These are phyloP conservation scores for Neodon shergylaensis DNA, from an alignment of 2,113 vertebrate species.

Conservation along the genomic window DNA sequence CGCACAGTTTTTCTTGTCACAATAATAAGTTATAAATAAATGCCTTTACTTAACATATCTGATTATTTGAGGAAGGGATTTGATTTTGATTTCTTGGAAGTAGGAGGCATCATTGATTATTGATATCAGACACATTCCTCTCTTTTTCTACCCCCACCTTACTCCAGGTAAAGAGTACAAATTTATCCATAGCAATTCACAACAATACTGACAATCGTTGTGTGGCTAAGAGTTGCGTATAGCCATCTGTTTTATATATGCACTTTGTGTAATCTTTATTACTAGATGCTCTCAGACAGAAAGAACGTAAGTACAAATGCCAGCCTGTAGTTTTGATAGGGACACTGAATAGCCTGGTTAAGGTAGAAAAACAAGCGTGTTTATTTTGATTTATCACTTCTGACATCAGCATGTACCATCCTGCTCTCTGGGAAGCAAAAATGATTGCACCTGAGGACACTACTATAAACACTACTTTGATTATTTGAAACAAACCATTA, in stretches of 20 bases:
- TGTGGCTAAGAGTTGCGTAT: constrained; percentile 69
- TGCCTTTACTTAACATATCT: background rate
- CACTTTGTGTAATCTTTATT: constrained; percentile 81
- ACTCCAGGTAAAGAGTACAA: constrained; percentile 22
- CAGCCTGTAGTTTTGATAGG: constrained; percentile 83
- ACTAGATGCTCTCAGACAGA: constrained; percentile 78
- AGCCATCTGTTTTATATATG: constrained; percentile 84
- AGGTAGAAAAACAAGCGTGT: constrained; percentile 85
- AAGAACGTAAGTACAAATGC: constrained; percentile 82
- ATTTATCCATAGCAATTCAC: constrained; percentile 43
- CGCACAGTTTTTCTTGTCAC: constrained; percentile 79
- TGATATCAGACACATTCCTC: background rate
- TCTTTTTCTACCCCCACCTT: background rate
- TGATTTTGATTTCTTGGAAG: background rate
- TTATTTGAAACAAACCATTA: constrained; percentile 90
- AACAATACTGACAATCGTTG: constrained; percentile 36
- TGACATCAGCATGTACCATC: constrained; percentile 85
- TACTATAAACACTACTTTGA: constrained; percentile 88
- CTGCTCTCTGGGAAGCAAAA: constrained; percentile 85
- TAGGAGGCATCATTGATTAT: background rate
- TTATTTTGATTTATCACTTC: constrained; percentile 88
- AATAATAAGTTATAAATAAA: constrained; percentile 32
- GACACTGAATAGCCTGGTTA: constrained; percentile 79
- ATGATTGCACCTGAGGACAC: constrained; percentile 88
- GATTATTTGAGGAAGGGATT: background rate